phyloP scores from a whole-genome alignment of 2,113 vertebrate species.

The Coptodon rendalli region DNA sequence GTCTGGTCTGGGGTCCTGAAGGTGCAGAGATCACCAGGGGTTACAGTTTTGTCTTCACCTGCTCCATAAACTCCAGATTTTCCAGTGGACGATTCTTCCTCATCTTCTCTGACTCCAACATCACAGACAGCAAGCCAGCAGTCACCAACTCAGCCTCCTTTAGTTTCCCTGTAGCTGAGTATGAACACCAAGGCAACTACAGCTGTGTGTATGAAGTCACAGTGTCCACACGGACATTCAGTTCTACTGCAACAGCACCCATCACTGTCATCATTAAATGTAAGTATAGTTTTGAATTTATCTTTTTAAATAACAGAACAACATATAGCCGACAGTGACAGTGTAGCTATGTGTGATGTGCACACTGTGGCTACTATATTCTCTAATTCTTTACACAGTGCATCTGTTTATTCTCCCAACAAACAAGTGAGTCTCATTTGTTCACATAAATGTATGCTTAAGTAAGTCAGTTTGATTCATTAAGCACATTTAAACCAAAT shows the following conservation, averaged over 20 bases:
- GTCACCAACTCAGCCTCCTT: background rate
- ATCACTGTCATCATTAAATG: background rate
- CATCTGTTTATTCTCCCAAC: background rate
- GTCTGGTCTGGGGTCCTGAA: background rate
- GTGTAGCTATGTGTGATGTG: background rate
- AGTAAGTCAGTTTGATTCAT: background rate
- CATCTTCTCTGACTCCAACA: background rate
- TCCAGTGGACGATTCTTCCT: accelerated
- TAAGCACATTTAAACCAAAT: background rate
- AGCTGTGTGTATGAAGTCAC: background rate
- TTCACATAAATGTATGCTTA: background rate
- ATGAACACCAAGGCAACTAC: background rate
- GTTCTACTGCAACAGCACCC: background rate
- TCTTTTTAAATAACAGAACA: background rate
- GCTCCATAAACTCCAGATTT: accelerated
- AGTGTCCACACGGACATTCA: background rate
- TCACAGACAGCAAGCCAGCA: accelerated
- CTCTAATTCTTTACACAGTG: background rate
- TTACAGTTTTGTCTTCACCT: background rate
- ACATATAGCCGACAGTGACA: background rate
- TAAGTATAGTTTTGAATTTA: accelerated
- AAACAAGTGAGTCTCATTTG: background rate
- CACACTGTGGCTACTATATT: background rate
- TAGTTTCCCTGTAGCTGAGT: background rate
- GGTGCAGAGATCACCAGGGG: background rate